These are phyloP conservation scores for Arctopsyche grandis DNA, from an alignment of 1,140 invertebrate species.

Conservation along the genomic window DNA sequence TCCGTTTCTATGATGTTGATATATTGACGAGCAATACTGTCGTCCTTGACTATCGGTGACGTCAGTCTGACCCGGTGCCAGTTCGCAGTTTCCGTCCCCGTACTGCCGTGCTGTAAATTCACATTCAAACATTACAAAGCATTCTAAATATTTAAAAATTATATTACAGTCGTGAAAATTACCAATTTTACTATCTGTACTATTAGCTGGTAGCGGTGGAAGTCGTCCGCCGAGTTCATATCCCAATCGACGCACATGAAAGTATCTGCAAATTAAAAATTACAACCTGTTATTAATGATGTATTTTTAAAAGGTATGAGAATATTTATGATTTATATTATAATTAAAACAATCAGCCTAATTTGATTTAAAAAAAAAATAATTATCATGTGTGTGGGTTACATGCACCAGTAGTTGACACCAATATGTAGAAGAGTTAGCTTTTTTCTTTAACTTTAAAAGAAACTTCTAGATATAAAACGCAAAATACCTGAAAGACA, in stretches of 20 bases:
- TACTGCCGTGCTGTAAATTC: constrained; percentile 19
- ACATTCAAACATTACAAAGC: neutral
- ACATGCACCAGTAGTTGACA: no score
- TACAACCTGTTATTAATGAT: constrained; percentile 32
- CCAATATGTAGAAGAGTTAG: no score
- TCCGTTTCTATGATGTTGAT: constrained; percentile 61
- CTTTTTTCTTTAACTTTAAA: no score
- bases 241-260: constrained; percentile 73
- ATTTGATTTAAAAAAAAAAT: no score
- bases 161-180: neutral
- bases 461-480: no score
- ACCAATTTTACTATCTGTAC: constrained; percentile 52
- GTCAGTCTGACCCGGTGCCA: neutral
- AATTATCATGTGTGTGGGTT: no score
- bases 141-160: no score
- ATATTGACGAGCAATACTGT: constrained; percentile 29
- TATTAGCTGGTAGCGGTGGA: constrained; percentile 35
- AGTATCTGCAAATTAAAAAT: constrained; percentile 70
- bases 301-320: neutral
- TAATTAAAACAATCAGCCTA: no score
- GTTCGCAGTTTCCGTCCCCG: constrained; percentile 45
- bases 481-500: no score
- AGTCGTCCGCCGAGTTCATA: constrained; percentile 73
- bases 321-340: no score
- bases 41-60: constrained; percentile 15